Conservation (phyloP, 2,888 invertebrate genomes). For the Lathronympha strigana region DNA sequence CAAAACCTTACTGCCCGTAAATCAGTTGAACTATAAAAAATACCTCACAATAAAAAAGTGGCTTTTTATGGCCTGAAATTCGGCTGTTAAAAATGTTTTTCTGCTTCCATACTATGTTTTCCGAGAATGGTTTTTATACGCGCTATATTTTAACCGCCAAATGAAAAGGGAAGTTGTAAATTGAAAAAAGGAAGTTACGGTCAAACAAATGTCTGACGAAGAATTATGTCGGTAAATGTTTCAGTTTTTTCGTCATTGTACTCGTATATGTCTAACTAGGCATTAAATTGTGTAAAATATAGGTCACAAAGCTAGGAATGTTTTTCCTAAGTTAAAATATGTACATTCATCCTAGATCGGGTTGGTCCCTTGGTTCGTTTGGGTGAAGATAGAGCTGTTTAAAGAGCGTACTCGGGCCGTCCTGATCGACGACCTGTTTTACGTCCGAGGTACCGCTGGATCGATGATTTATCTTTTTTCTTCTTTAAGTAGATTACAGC, state of each 20-base stretch:
- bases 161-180: constrained; percentile 14
- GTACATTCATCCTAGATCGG: no score
- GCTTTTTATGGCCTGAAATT: constrained; percentile 13
- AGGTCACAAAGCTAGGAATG: no score
- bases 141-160: constrained; percentile 2
- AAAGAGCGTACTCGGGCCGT: no score
- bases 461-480: no score
- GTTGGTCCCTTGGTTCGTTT: no score
- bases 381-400: no score
- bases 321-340: no score
- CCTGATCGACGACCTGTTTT: no score
- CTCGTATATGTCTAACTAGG: not conserved
- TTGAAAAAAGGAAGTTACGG: not conserved
- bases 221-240: not conserved
- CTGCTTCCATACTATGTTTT: not conserved
- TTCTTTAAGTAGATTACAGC: no score
- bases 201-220: not conserved
- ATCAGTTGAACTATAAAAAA: constrained; percentile 24
- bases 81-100: constrained; percentile 12
- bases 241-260: not conserved
- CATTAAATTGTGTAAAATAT: no score
- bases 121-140: not conserved
- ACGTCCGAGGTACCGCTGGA: no score
- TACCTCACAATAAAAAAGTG: constrained; percentile 24
- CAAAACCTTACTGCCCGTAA: constrained; percentile 8